phyloP scores from a whole-genome alignment of 2,113 vertebrate species.

The Muntiacus muntjak region DNA sequence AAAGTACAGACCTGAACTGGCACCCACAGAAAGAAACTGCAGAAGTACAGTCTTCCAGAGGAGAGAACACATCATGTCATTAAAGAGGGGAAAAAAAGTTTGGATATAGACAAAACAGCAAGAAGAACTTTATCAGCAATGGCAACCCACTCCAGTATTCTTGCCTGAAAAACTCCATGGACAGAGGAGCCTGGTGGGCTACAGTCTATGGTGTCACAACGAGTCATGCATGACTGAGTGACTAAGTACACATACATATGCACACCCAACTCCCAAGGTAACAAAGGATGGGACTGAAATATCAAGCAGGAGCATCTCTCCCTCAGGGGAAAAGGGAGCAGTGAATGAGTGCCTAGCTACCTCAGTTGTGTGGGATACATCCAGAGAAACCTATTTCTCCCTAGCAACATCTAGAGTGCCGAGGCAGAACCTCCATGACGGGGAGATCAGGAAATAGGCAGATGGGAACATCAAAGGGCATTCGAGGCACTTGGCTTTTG shows the following conservation, averaged over 20 bases:
- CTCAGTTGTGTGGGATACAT: too few relatives aligned
- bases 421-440: background rate
- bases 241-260: background rate
- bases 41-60: background rate
- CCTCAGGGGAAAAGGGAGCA: background rate
- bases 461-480: background rate
- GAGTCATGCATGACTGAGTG: background rate
- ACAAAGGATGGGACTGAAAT: background rate
- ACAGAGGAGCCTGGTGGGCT: background rate
- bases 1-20: background rate
- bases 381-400: background rate
- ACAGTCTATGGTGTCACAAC: background rate
- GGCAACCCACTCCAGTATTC: background rate
- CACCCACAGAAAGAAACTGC: background rate
- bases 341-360: background rate
- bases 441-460: background rate
- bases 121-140: background rate
- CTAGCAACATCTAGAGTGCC: background rate
- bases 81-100: fast-evolving
- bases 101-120: background rate
- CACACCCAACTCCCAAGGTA: background rate
- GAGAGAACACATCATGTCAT: background rate
- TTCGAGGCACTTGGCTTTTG: background rate
- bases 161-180: background rate
- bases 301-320: background rate